A percentile compares a stretch with the other conserved stretches of the same genome.
These are phyloP conservation scores for Drosophila mayaguana DNA, from an alignment of 2,888 invertebrate species.

Conservation along the genomic window DNA sequence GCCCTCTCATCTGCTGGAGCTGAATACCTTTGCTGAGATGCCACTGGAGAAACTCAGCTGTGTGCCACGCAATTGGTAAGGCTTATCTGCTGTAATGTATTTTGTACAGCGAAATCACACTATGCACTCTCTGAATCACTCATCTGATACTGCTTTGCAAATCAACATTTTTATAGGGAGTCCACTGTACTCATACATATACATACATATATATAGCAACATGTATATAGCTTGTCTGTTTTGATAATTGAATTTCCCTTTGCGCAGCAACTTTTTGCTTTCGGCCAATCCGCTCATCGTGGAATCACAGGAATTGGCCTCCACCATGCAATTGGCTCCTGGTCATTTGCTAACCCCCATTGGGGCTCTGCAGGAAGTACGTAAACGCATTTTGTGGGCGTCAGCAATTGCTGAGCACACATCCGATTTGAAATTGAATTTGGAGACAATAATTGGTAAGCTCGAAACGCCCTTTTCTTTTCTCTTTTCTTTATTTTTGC, in stretches of 20 bases:
- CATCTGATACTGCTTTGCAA: too few relatives aligned
- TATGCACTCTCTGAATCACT: too few relatives aligned
- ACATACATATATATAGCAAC: not conserved
- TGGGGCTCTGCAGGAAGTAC: conserved; percentile 83
- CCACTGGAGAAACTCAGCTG: conserved; percentile 79
- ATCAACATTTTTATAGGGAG: too few relatives aligned
- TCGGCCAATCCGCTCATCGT: conserved; percentile 83
- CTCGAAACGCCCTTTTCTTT: conserved; percentile 25
- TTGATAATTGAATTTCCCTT: conserved; percentile 7
- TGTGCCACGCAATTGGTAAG: conserved; percentile 79
- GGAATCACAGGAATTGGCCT: conserved; percentile 80
- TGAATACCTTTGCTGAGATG: conserved; percentile 80
- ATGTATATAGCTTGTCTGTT: not conserved
- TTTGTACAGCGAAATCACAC: not conserved
- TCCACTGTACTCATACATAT: not conserved
- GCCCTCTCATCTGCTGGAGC: conserved; percentile 77
- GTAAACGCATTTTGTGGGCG: conserved; percentile 83
- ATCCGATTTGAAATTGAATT: conserved; percentile 82
- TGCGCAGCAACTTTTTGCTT: conserved; percentile 76
- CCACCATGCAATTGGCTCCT: conserved; percentile 82
- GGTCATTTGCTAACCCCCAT: conserved; percentile 82
- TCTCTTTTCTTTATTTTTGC: not conserved
- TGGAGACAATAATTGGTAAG: conserved; percentile 82
- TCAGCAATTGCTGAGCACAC: conserved; percentile 79
- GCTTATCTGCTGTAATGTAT: not conserved